phyloP scores from a whole-genome alignment of 2,797 vertebrate species.

The Phoeniculus purpureus region DNA sequence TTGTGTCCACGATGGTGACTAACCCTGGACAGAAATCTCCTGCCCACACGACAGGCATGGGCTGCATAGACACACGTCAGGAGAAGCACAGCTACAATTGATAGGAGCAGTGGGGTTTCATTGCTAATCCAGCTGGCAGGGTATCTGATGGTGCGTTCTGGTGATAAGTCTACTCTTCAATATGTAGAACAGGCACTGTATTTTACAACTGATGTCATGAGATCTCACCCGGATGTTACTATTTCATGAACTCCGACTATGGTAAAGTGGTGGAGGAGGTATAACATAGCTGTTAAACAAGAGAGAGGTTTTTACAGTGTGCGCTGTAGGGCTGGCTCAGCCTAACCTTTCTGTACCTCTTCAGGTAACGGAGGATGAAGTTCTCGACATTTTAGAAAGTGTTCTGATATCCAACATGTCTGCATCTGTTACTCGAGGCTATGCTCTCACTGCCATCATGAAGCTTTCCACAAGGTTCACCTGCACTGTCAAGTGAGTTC shows the following conservation, averaged over 20 bases:
- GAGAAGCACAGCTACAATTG: background rate
- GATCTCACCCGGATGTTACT: background rate
- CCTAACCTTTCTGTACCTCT: background rate
- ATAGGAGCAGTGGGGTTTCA: background rate
- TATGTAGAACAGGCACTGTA: background rate
- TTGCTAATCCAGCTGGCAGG: background rate
- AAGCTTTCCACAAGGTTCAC: constrained; percentile 96
- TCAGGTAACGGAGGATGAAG: constrained; percentile 98
- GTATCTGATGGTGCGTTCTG: background rate
- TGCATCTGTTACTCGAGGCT: constrained; percentile 93
- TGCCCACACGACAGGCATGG: background rate
- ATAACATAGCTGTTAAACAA: background rate
- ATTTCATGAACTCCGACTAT: background rate
- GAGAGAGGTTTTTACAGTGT: background rate
- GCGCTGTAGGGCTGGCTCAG: background rate
- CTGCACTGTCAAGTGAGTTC: constrained; percentile 93
- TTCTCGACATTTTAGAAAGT: constrained; percentile 96
- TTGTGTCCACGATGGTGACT: background rate
- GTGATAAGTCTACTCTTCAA: background rate
- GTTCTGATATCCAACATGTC: constrained; percentile 96
- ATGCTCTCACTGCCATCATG: constrained; percentile 97
- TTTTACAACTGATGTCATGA: background rate
- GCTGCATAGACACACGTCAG: background rate
- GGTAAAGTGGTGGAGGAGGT: background rate
- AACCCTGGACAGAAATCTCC: background rate